Percentiles rank a stretch among this genome's conserved stretches.
These are phyloP conservation scores for Exocentrus adspersus DNA, from an alignment of 2,888 invertebrate genomes.

Conservation along the genomic window DNA sequence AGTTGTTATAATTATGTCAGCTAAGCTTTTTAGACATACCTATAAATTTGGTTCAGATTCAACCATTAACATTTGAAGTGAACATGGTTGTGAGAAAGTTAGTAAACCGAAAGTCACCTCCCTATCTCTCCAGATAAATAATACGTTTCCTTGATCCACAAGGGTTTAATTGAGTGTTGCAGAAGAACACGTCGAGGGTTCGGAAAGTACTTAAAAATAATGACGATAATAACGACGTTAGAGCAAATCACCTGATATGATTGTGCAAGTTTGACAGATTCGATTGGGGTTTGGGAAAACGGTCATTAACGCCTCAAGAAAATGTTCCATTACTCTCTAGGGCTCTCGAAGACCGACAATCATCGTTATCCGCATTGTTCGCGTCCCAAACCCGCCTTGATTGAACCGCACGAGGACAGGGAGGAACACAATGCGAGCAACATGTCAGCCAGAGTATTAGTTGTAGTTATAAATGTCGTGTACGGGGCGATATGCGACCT, in stretches of 20 bases:
- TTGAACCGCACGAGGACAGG: slow-evolving; percentile 52
- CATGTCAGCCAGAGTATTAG: slow-evolving; percentile 58
- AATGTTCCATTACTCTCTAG: slow-evolving; percentile 61
- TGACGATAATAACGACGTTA: slow-evolving; percentile 47
- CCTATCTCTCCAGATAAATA: slow-evolving; percentile 16
- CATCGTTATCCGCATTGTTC: slow-evolving; percentile 64
- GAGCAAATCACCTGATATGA: slow-evolving; percentile 54
- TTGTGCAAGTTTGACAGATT: slow-evolving; percentile 59
- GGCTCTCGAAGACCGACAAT: slow-evolving; percentile 61
- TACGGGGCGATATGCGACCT: slow-evolving; percentile 50
- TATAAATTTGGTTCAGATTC: too few relatives aligned
- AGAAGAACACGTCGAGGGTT: slow-evolving; percentile 25
- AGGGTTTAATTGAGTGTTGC: slow-evolving; percentile 36
- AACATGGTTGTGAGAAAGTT: too few relatives aligned
- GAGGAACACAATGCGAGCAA: slow-evolving; percentile 54
- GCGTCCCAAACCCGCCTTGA: slow-evolving; percentile 45
- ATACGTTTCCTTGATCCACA: slow-evolving; percentile 9
- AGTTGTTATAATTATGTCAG: too few relatives aligned
- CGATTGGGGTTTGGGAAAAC: slow-evolving; percentile 53
- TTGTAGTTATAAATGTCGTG: slow-evolving; percentile 61
- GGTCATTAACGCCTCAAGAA: slow-evolving; percentile 61
- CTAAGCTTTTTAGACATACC: too few relatives aligned
- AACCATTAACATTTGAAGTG: too few relatives aligned
- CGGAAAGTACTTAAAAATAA: slow-evolving; percentile 41
- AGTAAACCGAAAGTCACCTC: slow-evolving; percentile 9